Conservation (phyloP, 2,888 invertebrate genomes). For the Caenorhabditis sinica region DNA sequence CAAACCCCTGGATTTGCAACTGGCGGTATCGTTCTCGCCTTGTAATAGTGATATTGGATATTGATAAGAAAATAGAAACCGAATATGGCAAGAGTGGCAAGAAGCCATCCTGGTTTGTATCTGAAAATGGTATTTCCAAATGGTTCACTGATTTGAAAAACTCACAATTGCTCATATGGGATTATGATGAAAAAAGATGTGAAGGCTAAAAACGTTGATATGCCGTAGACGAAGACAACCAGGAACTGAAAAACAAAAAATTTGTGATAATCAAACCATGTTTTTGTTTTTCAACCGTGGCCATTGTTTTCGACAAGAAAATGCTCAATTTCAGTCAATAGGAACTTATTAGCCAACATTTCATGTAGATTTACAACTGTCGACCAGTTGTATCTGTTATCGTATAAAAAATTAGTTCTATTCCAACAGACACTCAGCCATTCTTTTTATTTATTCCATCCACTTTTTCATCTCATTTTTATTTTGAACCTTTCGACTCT, state of each 20-base stretch:
- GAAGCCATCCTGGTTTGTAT: constrained; percentile 70
- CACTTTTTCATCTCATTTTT: not conserved
- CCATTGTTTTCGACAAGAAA: not conserved
- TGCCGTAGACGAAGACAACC: constrained; percentile 72
- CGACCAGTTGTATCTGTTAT: not conserved
- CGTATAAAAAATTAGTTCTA: constrained; percentile 1
- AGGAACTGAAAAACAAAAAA: constrained; percentile 66
- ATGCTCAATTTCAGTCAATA: not conserved
- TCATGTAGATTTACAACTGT: not conserved
- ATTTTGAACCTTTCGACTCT: not conserved
- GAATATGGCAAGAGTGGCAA: constrained; percentile 47
- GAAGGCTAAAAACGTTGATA: constrained; percentile 68
- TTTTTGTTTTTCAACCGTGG: not conserved
- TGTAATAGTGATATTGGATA: constrained; percentile 75
- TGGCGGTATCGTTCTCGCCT: constrained; percentile 72
- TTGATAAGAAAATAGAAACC: constrained; percentile 72
- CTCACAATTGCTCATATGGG: constrained; percentile 76
- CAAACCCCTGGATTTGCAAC: constrained; percentile 72
- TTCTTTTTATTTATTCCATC: not conserved
- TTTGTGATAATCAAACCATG: not conserved
- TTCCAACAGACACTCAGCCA: not conserved
- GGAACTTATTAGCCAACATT: too few relatives aligned
- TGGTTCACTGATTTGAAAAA: not conserved
- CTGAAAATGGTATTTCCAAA: constrained; percentile 64
- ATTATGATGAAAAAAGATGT: constrained; percentile 74